Conservation (phyloP, 92 coral and sea anemone species). For the Phenganax stokvisi region DNA sequence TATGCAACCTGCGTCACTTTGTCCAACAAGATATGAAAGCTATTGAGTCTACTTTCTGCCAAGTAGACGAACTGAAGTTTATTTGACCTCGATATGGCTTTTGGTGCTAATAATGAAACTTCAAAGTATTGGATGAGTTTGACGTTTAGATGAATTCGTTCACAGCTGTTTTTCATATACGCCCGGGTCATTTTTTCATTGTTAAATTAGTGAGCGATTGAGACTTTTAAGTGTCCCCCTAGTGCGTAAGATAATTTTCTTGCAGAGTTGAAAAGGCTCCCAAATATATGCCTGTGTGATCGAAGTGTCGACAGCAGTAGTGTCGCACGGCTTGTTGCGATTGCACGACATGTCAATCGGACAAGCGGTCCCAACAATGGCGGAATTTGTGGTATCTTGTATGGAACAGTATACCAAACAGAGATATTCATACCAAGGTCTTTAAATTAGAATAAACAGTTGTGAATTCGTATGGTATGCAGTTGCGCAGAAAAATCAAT, state of each 20-base stretch:
- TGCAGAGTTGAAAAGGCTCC: slow-evolving; percentile 27
- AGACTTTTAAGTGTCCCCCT: background rate
- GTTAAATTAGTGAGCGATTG: slow-evolving; percentile 30
- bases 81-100: no score
- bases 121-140: background rate
- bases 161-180: slow-evolving; percentile 28
- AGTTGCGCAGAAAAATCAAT: no score
- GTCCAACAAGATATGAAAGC: no score
- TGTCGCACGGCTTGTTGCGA: background rate
- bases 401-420: background rate
- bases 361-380: slow-evolving; percentile 3
- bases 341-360: slow-evolving; percentile 23
- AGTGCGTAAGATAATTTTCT: slow-evolving; percentile 7
- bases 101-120: no score
- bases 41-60: no score
- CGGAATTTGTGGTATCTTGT: background rate
- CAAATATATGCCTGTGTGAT: background rate
- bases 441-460: background rate
- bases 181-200: slow-evolving; percentile 17
- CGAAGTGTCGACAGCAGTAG: slow-evolving; percentile 24
- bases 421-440: background rate
- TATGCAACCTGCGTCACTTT: background rate
- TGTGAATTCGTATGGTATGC: no score
- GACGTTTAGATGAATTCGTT: background rate
- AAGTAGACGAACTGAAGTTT: no score